A percentile compares a stretch with the other conserved stretches of the same genome.
phyloP scores from a whole-genome alignment of 2,888 invertebrate species.

The Cephus runcator region DNA sequence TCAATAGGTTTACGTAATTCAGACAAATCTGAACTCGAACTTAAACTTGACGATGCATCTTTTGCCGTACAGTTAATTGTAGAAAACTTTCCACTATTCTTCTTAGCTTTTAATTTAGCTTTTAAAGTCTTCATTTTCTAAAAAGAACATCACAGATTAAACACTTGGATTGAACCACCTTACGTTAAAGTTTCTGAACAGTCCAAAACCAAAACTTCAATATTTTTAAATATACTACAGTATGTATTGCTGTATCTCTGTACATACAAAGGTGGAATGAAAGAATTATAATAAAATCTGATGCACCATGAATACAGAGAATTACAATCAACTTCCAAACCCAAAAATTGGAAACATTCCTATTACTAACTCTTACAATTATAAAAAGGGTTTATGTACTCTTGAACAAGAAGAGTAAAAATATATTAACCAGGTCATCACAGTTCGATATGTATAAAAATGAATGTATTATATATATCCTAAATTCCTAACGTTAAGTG shows the following conservation, averaged over 20 bases:
- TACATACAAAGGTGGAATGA: neutral
- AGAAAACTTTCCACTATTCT: constrained; percentile 32
- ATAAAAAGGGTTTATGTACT: neutral
- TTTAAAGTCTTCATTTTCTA: constrained; percentile 39
- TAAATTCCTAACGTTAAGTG: neutral
- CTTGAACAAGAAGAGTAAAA: neutral
- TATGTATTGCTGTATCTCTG: neutral
- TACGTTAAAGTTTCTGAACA: neutral
- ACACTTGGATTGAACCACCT: neutral
- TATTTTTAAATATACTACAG: neutral
- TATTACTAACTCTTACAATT: too few relatives aligned
- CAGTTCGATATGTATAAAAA: neutral
- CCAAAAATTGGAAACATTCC: too few relatives aligned
- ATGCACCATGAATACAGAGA: neutral
- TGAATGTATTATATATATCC: neutral
- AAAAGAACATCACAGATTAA: neutral
- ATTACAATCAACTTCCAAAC: neutral
- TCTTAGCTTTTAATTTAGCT: constrained; percentile 41
- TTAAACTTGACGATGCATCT: constrained; percentile 11
- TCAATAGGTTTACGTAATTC: constrained; percentile 72
- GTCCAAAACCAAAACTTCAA: neutral
- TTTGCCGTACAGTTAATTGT: constrained; percentile 30
- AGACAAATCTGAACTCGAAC: constrained; percentile 51
- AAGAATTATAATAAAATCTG: neutral
- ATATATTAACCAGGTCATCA: neutral